Evolutionary conservation across 35 echinoderm and acorn worm genomes (phyloP).

Genomic region (Heliocidaris erythrogramma): DNA sequence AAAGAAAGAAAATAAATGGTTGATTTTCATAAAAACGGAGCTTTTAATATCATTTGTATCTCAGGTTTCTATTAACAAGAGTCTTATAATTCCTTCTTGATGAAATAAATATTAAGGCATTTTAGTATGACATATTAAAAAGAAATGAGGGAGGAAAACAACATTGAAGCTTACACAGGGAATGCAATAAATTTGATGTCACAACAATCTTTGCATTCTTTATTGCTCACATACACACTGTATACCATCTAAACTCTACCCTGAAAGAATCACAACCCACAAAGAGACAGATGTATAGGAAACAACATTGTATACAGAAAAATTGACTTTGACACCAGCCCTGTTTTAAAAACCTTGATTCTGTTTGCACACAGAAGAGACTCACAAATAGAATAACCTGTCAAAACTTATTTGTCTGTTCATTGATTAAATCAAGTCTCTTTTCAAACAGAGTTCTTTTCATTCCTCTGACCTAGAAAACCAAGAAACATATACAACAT

Average conservation of each 20-base stretch:
- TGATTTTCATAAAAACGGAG: no score
- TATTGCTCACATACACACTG: no score
- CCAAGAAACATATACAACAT: background rate
- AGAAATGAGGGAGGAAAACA: no score
- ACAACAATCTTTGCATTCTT: no score
- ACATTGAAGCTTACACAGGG: no score
- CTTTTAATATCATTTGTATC: no score
- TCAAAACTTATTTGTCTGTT: constrained; percentile 1
- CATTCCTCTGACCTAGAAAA: background rate
- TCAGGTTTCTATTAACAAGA: no score
- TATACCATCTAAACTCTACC: background rate
- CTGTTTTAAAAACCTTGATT: constrained; percentile 11
- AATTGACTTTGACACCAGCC: background rate
- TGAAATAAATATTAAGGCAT: no score
- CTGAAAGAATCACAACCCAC: background rate
- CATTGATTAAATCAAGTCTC: constrained; percentile 11
- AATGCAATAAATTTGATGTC: no score
- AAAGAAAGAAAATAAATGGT: no score
- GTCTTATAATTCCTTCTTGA: no score
- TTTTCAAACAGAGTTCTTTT: background rate
- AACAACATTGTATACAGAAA: background rate
- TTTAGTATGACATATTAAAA: no score
- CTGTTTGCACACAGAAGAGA: background rate
- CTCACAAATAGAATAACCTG: background rate
- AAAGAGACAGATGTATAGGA: background rate